Conservation (phyloP, 30 jellyfish, hydroid and myxozoan species). For the Haliclystus octoradiatus region DNA sequence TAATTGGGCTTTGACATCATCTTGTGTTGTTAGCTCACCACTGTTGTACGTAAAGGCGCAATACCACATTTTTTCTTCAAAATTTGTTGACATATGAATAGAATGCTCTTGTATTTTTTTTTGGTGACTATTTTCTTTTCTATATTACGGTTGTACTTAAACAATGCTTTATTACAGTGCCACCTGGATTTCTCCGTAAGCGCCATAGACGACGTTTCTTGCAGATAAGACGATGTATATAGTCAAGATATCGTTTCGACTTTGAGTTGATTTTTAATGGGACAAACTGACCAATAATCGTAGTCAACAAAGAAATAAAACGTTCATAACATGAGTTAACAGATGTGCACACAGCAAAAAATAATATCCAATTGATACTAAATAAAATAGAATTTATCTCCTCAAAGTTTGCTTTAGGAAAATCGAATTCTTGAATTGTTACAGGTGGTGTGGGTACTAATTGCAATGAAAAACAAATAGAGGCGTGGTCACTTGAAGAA, state of each 20-base stretch:
- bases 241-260: too few relatives aligned
- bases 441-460: background rate
- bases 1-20: background rate
- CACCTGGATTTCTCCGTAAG: background rate
- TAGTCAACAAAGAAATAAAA: background rate
- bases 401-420: background rate
- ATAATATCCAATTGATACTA: background rate
- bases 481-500: background rate
- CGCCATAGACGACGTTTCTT: constrained; percentile 1
- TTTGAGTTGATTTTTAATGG: background rate
- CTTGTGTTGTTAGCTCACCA: background rate
- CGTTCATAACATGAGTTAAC: background rate
- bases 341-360: background rate
- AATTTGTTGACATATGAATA: background rate
- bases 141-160: background rate
- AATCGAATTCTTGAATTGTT: background rate
- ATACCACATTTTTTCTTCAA: background rate
- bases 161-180: background rate
- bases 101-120: background rate
- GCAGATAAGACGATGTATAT: background rate
- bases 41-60: background rate
- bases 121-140: background rate
- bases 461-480: background rate
- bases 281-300: background rate
- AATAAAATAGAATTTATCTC: background rate